Conservation (phyloP, 1,140 invertebrate species). For the Plutomurus gul region DNA sequence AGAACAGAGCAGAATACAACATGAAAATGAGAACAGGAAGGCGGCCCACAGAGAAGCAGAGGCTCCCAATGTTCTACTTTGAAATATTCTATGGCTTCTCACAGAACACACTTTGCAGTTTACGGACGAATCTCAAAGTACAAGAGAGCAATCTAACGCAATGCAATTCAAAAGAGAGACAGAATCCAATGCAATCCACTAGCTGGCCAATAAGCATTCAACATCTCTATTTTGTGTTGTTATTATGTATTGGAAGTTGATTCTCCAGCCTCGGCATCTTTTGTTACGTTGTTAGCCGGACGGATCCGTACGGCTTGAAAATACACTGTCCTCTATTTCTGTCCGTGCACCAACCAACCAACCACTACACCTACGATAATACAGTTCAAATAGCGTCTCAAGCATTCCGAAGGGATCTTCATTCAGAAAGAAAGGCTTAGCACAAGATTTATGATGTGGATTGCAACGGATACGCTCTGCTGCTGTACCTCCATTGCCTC, state of each 20-base stretch:
- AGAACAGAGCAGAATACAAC: no score
- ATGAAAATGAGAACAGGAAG: no score
- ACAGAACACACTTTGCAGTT: no score
- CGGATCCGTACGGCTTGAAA: not conserved
- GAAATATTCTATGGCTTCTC: no score
- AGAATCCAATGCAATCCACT: not conserved
- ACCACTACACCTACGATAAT: not conserved
- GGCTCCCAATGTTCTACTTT: no score
- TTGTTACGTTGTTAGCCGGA: not conserved
- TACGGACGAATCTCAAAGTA: not conserved
- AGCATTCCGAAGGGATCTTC: not conserved
- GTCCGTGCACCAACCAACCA: no score
- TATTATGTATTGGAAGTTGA: not conserved
- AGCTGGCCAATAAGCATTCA: not conserved
- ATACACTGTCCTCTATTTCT: no score
- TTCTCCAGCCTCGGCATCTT: not conserved
- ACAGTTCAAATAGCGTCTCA: not conserved
- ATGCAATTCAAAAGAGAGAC: not conserved
- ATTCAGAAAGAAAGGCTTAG: not conserved
- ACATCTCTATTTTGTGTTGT: not conserved
- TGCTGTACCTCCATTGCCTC: not conserved
- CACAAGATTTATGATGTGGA: slow-evolving; percentile 2
- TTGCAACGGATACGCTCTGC: no score
- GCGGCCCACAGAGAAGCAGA: no score
- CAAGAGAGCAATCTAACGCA: not conserved